Conservation (phyloP, 1,140 invertebrate genomes). For the Adelges cooleyi region DNA sequence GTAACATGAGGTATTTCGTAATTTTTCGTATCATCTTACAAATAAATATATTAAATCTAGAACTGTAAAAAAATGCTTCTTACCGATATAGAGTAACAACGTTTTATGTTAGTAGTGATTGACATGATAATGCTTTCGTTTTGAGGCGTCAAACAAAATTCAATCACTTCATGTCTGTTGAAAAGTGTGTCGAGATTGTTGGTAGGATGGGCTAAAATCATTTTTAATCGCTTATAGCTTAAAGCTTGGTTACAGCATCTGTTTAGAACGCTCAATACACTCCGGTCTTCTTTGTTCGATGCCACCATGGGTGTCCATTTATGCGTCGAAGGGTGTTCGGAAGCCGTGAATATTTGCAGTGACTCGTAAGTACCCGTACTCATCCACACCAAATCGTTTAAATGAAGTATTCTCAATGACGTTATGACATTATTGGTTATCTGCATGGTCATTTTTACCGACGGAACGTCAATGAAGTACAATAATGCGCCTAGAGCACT, state of each 20-base stretch:
- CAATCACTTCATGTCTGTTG: slow-evolving; percentile 48
- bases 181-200: slow-evolving; percentile 44
- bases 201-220: slow-evolving; percentile 49
- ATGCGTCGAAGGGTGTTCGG: slow-evolving; percentile 62
- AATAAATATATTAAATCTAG: no score
- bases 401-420: slow-evolving; percentile 47
- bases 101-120: slow-evolving; percentile 46
- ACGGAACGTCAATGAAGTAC: slow-evolving; percentile 58
- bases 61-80: no score
- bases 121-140: slow-evolving; percentile 47
- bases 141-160: slow-evolving; percentile 45
- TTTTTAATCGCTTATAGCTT: slow-evolving; percentile 45
- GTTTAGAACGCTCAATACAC: slow-evolving; percentile 54
- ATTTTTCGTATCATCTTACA: no score
- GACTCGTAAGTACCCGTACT: slow-evolving; percentile 59
- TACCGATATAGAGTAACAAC: slow-evolving; percentile 47
- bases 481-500: slow-evolving; percentile 60
- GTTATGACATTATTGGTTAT: slow-evolving; percentile 45
- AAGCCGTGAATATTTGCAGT: slow-evolving; percentile 60
- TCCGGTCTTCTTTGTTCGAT: slow-evolving; percentile 37
- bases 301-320: slow-evolving; percentile 42
- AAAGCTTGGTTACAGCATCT: slow-evolving; percentile 58
- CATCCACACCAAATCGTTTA: slow-evolving; percentile 54
- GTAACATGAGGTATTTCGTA: no score
- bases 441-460: slow-evolving; percentile 47